Evolutionary conservation across 2,113 vertebrate species (phyloP).

Genomic region (Lamprotornis superbus): DNA sequence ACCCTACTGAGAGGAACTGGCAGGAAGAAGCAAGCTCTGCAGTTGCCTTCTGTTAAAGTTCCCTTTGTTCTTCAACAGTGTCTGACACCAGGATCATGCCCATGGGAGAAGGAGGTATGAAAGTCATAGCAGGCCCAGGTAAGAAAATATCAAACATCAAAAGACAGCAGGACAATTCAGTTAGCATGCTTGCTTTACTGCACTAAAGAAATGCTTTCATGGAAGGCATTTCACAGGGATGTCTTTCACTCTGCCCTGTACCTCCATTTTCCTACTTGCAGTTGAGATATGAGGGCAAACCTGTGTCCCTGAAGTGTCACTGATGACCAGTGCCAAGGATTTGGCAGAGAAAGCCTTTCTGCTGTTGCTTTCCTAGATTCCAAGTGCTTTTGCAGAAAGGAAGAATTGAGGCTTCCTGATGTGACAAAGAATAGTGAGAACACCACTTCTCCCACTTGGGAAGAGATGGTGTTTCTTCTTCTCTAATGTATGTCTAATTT

Average conservation of each 20-base stretch:
- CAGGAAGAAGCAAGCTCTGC: neutral
- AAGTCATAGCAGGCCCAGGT: slow-evolving; percentile 72
- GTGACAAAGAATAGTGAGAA: neutral
- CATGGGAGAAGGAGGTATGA: slow-evolving; percentile 69
- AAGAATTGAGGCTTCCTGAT: neutral
- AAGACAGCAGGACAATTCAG: neutral
- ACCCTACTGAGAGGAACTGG: neutral
- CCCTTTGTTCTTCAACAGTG: slow-evolving; percentile 61
- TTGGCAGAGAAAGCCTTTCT: neutral
- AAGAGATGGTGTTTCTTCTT: neutral
- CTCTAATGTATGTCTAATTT: neutral
- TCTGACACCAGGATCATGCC: slow-evolving; percentile 73
- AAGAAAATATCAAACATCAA: neutral
- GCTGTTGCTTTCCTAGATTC: neutral
- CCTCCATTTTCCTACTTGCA: neutral
- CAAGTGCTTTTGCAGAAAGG: neutral
- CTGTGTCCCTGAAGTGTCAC: neutral
- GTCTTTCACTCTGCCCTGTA: neutral
- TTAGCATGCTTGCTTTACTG: neutral
- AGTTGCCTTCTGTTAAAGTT: neutral
- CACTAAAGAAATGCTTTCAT: neutral
- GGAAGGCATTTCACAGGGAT: neutral
- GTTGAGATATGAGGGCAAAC: neutral
- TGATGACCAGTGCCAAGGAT: neutral
- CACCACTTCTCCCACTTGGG: neutral